Percentiles rank a stretch among this genome's conserved stretches.
Evolutionary conservation across 2,888 invertebrate genomes (phyloP).

Genomic region (Mechanitis mazaeus): DNA sequence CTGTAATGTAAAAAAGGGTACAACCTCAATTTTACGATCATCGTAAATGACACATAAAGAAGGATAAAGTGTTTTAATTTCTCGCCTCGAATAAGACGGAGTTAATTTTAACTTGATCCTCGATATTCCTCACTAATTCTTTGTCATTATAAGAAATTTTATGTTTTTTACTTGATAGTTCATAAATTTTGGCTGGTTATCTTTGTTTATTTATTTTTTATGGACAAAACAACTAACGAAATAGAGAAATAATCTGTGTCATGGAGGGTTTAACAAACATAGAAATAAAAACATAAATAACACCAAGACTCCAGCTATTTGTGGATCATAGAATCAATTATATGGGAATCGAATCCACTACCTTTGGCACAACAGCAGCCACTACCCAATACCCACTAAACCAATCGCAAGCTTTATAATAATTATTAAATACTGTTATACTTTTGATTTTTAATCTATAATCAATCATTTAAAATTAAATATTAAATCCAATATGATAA

Average conservation of each 20-base stretch:
- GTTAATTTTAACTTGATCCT: conserved; percentile 63
- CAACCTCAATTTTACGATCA: conserved; percentile 59
- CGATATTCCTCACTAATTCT: conserved; percentile 49
- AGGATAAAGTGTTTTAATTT: conserved; percentile 73
- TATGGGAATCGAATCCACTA: too few relatives aligned
- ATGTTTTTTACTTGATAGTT: conserved; percentile 51
- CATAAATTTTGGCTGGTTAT: conserved; percentile 65
- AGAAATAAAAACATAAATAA: too few relatives aligned
- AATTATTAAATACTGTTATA: too few relatives aligned
- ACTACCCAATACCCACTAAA: too few relatives aligned
- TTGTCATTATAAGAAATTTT: conserved; percentile 62
- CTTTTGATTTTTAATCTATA: background rate
- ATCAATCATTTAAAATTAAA: too few relatives aligned
- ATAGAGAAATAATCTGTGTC: too few relatives aligned
- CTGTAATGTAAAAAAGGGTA: conserved; percentile 62
- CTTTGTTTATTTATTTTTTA: conserved; percentile 54
- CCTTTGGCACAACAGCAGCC: too few relatives aligned
- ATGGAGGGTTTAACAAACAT: too few relatives aligned
- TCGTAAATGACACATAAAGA: conserved; percentile 75
- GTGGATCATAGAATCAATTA: too few relatives aligned
- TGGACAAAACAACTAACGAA: background rate
- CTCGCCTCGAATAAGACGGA: conserved; percentile 62
- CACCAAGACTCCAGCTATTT: too few relatives aligned
- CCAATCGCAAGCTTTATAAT: too few relatives aligned
- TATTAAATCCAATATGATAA: background rate